Percentiles rank a stretch among this genome's conserved stretches.
These are phyloP conservation scores for Drosophila guanche DNA, from an alignment of 1,140 invertebrate species.

Conservation along the genomic window DNA sequence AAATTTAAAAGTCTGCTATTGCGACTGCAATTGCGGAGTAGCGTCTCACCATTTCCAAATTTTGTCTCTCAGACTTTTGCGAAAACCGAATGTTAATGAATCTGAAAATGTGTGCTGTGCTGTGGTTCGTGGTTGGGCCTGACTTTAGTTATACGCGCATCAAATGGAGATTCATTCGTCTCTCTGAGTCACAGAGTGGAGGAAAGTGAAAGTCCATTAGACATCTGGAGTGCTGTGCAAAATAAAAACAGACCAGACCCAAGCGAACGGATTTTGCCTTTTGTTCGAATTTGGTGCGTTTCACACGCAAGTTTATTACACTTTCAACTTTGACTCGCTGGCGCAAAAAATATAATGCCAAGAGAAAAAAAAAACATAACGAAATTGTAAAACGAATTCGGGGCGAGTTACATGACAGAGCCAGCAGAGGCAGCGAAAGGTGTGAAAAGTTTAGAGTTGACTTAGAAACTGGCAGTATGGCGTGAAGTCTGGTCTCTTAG, in stretches of 20 bases:
- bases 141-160: conserved; percentile 13
- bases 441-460: conserved; percentile 29
- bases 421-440: conserved; percentile 39
- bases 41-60: conserved; percentile 7
- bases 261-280: conserved; percentile 41
- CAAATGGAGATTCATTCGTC: conserved; percentile 30
- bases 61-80: conserved; percentile 19
- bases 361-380: not conserved
- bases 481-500: not conserved
- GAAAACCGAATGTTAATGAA: conserved; percentile 58
- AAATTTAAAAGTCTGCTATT: conserved; percentile 1
- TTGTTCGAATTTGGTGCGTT: conserved; percentile 57
- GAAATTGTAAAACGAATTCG: conserved; percentile 27
- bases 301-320: conserved; percentile 72
- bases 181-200: conserved; percentile 20
- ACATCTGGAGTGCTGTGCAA: conserved; percentile 20
- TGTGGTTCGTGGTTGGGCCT: conserved; percentile 4
- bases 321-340: conserved; percentile 62
- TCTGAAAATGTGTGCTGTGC: conserved; percentile 48
- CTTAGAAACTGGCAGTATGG: not conserved
- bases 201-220: conserved; percentile 59
- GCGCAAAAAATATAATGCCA: conserved; percentile 4
- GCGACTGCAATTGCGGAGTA: conserved; percentile 1
- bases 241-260: conserved; percentile 34
- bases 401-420: conserved; percentile 15